Conservation (phyloP, 2,888 invertebrate genomes). For the Geotrupes spiniger region DNA sequence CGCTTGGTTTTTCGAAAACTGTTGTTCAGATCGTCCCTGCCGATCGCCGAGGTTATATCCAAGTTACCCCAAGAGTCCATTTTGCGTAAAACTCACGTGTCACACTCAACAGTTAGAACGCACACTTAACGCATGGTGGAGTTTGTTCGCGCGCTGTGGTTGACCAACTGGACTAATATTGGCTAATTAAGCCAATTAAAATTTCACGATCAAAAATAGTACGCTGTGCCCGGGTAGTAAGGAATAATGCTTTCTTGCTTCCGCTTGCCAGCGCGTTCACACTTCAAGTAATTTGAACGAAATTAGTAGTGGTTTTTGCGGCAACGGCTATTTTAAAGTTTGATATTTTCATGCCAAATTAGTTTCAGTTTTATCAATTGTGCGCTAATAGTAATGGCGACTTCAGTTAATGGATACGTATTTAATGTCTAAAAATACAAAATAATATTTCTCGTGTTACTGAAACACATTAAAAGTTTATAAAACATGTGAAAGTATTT, state of each 20-base stretch:
- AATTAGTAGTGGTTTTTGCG: no score
- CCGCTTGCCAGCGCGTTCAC: neutral
- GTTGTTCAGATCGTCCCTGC: conserved; percentile 63
- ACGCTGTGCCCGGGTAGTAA: conserved; percentile 27
- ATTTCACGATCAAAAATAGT: conserved; percentile 27
- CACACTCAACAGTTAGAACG: neutral
- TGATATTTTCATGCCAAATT: no score
- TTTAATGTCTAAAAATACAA: no score
- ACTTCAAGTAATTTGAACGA: no score
- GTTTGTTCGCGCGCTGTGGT: neutral
- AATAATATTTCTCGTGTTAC: no score
- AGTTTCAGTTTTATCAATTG: no score
- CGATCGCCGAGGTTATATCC: conserved; percentile 59
- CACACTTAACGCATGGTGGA: neutral
- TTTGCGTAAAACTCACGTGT: no score
- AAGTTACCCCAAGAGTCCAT: conserved; percentile 76
- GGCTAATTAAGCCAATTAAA: conserved; percentile 22
- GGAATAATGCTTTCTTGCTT: neutral
- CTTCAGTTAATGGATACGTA: no score
- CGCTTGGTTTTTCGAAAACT: conserved; percentile 48
- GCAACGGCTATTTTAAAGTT: no score
- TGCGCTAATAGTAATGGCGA: no score
- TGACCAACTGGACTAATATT: conserved; percentile 6
- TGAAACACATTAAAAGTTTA: no score
- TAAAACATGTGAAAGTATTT: no score